Evolutionary conservation across 1,140 invertebrate species (phyloP).

Genomic region (Drosophila truncata): DNA sequence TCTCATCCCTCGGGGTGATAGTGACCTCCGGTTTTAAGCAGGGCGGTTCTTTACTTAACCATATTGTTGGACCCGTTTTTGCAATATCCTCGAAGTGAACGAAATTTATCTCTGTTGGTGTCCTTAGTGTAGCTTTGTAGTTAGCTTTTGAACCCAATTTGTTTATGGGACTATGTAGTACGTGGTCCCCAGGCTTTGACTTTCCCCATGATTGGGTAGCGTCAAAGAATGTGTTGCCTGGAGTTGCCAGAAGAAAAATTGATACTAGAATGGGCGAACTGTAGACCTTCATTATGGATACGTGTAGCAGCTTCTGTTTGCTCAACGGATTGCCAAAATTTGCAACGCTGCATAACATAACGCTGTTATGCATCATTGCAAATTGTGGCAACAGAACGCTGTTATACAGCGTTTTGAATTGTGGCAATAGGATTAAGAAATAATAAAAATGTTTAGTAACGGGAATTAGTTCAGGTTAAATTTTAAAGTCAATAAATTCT

Average conservation of each 20-base stretch:
- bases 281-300: neutral
- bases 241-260: neutral
- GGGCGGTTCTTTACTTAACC: neutral
- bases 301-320: neutral
- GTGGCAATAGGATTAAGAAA: no score
- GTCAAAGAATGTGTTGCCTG: neutral
- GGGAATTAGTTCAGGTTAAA: no score
- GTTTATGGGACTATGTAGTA: neutral
- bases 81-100: neutral
- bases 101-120: neutral
- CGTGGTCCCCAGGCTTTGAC: neutral
- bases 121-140: neutral
- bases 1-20: neutral
- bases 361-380: no score
- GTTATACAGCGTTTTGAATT: no score
- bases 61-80: neutral
- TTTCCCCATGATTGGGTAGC: neutral
- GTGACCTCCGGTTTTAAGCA: neutral
- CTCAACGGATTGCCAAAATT: no score
- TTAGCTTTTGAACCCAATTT: neutral
- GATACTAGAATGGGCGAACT: neutral
- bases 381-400: no score
- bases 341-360: no score
- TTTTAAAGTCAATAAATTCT: no score
- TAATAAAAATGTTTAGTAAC: no score